phyloP scores from a whole-genome alignment of 2,888 invertebrate species.

The Myopa testacea region DNA sequence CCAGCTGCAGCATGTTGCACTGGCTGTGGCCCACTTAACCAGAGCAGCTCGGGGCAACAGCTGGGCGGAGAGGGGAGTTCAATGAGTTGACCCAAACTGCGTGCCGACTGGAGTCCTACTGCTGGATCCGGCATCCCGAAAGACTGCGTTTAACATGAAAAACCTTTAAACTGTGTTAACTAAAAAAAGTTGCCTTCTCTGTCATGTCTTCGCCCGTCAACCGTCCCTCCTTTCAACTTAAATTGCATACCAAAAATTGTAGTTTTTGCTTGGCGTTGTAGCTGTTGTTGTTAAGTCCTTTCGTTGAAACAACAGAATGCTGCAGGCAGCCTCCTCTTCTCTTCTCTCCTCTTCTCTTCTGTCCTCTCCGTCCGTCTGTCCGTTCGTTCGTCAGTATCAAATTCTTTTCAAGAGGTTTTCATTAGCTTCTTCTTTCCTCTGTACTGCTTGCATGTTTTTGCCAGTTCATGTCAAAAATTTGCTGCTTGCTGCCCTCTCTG shows the following conservation, averaged over 20 bases:
- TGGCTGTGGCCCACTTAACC: slow-evolving; percentile 13
- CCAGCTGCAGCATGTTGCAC: slow-evolving; percentile 12
- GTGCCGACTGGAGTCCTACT: no score
- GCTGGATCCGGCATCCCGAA: background rate
- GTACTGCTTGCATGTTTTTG: background rate
- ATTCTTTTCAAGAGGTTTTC: slow-evolving; percentile 21
- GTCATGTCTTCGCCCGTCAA: background rate
- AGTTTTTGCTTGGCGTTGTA: slow-evolving; percentile 27
- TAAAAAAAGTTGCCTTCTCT: slow-evolving; percentile 1
- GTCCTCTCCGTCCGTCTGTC: background rate
- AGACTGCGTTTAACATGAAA: slow-evolving; percentile 13
- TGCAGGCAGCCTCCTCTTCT: background rate
- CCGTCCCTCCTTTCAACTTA: background rate
- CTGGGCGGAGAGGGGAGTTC: no score
- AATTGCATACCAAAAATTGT: slow-evolving; percentile 38
- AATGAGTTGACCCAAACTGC: no score
- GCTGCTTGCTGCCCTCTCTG: background rate
- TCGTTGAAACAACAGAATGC: background rate
- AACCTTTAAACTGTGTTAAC: slow-evolving; percentile 1
- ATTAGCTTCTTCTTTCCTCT: slow-evolving; percentile 1
- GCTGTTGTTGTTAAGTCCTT: background rate
- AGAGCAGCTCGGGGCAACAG: no score
- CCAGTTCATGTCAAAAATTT: background rate
- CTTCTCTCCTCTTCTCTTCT: background rate
- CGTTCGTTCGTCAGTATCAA: background rate